Evolutionary conservation across 2,888 invertebrate genomes (phyloP), one percentile per base, ranked within the genome.

Genomic region (Idaea aversata): DNA sequence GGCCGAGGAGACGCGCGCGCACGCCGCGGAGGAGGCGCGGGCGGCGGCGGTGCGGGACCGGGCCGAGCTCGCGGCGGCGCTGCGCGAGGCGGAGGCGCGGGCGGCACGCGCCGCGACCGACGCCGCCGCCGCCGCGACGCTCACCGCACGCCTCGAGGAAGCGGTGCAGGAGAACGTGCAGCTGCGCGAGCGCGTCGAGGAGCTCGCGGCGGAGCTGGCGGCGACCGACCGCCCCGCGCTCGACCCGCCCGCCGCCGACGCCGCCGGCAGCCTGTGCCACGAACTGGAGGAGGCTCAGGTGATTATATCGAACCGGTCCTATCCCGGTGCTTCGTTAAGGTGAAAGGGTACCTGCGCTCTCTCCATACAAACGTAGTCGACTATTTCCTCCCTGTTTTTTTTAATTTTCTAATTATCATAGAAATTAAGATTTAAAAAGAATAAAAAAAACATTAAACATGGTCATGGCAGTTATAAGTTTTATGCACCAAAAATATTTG

Each of bases 101-200:
- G 75, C 65, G 13, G 77, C 67, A 16, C 59, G 15, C 5, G 16
- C 25, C 10, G 59, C 59, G 59, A 5, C 15, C 16, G 25, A 15
- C 5, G 59, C 59, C 10, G 25, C 15, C 61, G 73, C 76, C 47
- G 67, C 63, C 5, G 80, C 72, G 68, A 73, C 76, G 66, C 88
- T 95, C 66, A 93, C 94, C 61, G 63, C 62, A 63, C 95, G 95
- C 75, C 88, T 96, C 63, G 93, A 94, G 34, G 88, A 92, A 34
- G 86, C 96, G 63, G 95, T 95, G 71, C 90, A 65, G 34, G 78
- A 75, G 57, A 74, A 72, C 69, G 66, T 73, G 65, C 63, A 13
- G 63, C 69, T 68, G 65, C 73, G 67, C 62, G 77, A 58, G 62
- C 61, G 61, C 36, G 67, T 61, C 57, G 64, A 59, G 5, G 64